Percentiles rank a stretch among this genome's conserved stretches.
Conservation (phyloP, 1,140 invertebrate genomes). For the Kradibia gibbosae region DNA sequence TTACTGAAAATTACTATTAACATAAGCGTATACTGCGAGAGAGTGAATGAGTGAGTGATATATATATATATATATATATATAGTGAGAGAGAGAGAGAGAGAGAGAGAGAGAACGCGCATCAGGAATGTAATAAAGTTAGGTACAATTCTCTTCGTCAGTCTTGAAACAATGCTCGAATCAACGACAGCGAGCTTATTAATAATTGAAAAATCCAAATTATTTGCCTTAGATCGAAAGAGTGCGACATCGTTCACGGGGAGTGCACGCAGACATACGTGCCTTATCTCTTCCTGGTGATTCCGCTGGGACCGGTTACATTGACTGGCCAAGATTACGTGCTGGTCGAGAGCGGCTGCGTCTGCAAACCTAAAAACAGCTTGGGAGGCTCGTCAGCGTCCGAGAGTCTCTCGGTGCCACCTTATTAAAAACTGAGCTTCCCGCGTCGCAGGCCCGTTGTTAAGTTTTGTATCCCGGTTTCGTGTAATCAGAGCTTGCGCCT, state of each 20-base stretch:
- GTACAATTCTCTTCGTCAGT: too few relatives aligned
- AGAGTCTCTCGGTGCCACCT: constrained; percentile 20
- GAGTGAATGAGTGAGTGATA: too few relatives aligned
- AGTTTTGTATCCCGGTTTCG: background rate
- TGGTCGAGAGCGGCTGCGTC: constrained; percentile 93
- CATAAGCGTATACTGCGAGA: too few relatives aligned
- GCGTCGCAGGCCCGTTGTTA: background rate
- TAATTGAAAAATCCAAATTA: background rate
- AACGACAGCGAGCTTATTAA: too few relatives aligned
- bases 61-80: too few relatives aligned
- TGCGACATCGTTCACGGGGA: constrained; percentile 90
- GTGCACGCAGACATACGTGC: constrained; percentile 93
- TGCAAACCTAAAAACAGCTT: constrained; percentile 86
- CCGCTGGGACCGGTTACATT: constrained; percentile 91
- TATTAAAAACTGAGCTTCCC: background rate
- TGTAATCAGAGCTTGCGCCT: background rate
- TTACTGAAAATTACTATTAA: too few relatives aligned
- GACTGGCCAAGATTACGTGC: constrained; percentile 92
- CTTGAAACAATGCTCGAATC: too few relatives aligned
- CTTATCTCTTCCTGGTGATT: constrained; percentile 91
- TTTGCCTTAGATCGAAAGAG: constrained; percentile 80
- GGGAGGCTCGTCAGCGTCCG: background rate
- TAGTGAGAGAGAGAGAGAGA: too few relatives aligned
- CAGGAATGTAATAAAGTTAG: too few relatives aligned
- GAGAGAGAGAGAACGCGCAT: too few relatives aligned